phyloP scores from a whole-genome alignment of 1,140 invertebrate genomes.

The Monochamus saltuarius region DNA sequence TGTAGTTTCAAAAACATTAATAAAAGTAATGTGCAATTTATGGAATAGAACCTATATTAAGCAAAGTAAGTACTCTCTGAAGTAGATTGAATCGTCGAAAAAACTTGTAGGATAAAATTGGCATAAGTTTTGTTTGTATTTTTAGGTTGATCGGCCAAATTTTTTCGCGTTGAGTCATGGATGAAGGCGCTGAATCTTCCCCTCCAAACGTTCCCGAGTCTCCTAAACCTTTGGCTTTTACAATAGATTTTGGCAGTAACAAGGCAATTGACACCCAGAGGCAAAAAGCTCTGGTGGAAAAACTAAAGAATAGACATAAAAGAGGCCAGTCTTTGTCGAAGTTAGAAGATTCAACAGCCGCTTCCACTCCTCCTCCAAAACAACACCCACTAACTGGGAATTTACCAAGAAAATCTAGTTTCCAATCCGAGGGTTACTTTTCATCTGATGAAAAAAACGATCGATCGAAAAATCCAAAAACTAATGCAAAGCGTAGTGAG shows the following conservation, averaged over 20 bases:
- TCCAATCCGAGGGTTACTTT: constrained; percentile 70
- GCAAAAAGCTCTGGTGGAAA: constrained; percentile 67
- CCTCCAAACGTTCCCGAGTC: constrained; percentile 38
- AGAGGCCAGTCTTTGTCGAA: constrained; percentile 71
- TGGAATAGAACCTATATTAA: background rate
- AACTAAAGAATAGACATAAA: constrained; percentile 67
- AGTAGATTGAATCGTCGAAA: no score
- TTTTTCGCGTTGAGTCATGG: constrained; percentile 18
- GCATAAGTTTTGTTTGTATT: constrained; percentile 14
- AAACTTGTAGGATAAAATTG: background rate
- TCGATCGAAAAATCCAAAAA: constrained; percentile 42
- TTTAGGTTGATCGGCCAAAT: constrained; percentile 7
- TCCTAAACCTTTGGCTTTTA: constrained; percentile 60
- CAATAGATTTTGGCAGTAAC: constrained; percentile 67
- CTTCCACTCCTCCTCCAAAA: constrained; percentile 22
- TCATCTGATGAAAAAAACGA: constrained; percentile 61
- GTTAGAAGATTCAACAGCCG: constrained; percentile 48
- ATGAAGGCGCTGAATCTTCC: constrained; percentile 10
- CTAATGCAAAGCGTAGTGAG: constrained; percentile 48
- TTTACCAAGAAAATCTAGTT: constrained; percentile 60
- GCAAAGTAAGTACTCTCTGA: background rate
- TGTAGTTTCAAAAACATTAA: background rate
- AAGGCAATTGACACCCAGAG: constrained; percentile 61
- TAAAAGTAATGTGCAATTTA: background rate
- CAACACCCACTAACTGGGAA: constrained; percentile 51